These are phyloP conservation scores for Rallus limicola DNA, from an alignment of 2,113 vertebrate genomes.

Conservation along the genomic window DNA sequence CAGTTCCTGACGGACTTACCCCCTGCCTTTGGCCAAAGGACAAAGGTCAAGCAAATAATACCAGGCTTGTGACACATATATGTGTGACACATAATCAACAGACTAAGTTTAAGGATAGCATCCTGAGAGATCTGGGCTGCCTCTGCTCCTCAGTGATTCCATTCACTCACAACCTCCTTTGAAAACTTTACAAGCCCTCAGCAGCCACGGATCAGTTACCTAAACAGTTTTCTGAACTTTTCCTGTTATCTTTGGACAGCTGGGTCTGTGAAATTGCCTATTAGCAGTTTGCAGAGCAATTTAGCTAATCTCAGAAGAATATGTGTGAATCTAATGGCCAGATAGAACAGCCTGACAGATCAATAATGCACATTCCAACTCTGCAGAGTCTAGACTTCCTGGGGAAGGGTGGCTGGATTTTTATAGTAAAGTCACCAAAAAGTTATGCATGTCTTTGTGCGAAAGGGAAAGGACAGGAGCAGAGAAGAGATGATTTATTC, in stretches of 20 bases:
- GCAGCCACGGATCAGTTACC: conserved; percentile 13
- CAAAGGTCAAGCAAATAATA: conserved; percentile 37
- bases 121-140: neutral
- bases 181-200: conserved; percentile 32
- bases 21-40: neutral
- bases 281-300: neutral
- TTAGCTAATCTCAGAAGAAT: conserved; percentile 39
- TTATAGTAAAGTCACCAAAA: neutral
- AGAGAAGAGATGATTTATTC: neutral
- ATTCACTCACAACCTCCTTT: neutral
- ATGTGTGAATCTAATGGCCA: neutral
- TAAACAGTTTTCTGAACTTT: conserved; percentile 21
- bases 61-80: neutral
- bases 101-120: neutral
- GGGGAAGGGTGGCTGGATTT: neutral
- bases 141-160: neutral
- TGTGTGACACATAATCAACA: conserved; percentile 16
- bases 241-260: conserved; percentile 43
- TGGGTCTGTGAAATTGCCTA: conserved; percentile 43
- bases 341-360: conserved; percentile 3
- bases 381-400: neutral
- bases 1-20: neutral
- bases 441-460: neutral
- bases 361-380: conserved; percentile 13
- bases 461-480: neutral